These are phyloP conservation scores for Caenorhabditis inopinata DNA, from an alignment of 1,140 invertebrate genomes.

Conservation along the genomic window DNA sequence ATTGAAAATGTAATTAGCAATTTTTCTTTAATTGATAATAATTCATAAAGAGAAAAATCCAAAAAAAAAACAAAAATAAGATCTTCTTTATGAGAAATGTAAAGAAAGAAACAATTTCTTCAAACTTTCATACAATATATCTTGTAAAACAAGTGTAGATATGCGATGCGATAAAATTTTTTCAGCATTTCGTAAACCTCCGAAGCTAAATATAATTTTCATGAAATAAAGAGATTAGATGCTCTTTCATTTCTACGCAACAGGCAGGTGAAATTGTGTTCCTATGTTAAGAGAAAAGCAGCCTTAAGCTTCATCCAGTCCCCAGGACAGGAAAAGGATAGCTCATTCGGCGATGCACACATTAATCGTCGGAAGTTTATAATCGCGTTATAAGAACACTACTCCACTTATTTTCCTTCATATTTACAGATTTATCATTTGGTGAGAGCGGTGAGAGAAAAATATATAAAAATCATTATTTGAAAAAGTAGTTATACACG, in stretches of 20 bases:
- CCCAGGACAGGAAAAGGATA: too few species aligned
- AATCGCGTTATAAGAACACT: conserved; percentile 17
- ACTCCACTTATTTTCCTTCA: background rate
- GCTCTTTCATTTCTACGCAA: too few species aligned
- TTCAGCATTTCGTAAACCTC: background rate
- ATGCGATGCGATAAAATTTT: too few species aligned
- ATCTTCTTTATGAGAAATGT: too few species aligned
- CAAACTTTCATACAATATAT: too few species aligned
- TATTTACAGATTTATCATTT: conserved; percentile 25
- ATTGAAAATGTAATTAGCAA: too few species aligned
- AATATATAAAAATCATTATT: conserved; percentile 13
- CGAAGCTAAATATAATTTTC: background rate
- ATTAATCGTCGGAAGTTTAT: background rate
- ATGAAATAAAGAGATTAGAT: background rate
- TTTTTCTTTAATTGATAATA: too few species aligned
- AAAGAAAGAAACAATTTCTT: too few species aligned
- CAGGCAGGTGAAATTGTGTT: background rate
- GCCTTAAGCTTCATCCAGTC: too few species aligned
- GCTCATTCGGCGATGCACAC: background rate
- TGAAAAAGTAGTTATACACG: conserved; percentile 24
- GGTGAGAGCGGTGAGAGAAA: background rate
- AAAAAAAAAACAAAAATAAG: too few species aligned
- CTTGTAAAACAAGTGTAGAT: too few species aligned
- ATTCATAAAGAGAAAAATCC: too few species aligned
- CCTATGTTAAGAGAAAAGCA: background rate